Evolutionary conservation across 2,797 vertebrate species (phyloP).

Genomic region (Chromis chromis): DNA sequence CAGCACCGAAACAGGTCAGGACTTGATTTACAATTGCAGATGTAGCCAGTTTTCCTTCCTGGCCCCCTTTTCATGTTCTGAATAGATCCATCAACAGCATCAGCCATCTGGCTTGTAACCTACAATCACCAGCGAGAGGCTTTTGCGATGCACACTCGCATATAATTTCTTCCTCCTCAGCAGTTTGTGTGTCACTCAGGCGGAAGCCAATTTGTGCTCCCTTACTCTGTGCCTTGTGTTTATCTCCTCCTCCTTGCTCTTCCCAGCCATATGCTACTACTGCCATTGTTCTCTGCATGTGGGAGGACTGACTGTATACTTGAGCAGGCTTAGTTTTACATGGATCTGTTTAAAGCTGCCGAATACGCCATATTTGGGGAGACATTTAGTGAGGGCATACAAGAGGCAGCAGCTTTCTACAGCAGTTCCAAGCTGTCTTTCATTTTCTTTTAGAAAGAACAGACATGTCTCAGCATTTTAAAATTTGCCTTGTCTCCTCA

Average conservation of each 20-base stretch:
- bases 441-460: neutral
- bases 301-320: constrained; percentile 16
- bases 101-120: constrained; percentile 60
- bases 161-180: constrained; percentile 59
- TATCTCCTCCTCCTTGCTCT: constrained; percentile 21
- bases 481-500: neutral
- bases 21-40: constrained; percentile 46
- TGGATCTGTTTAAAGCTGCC: constrained; percentile 16
- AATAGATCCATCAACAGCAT: constrained; percentile 51
- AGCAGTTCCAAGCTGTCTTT: neutral
- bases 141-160: constrained; percentile 27
- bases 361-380: constrained; percentile 10
- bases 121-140: constrained; percentile 49
- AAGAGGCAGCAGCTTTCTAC: neutral
- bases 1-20: constrained; percentile 18
- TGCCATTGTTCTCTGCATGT: constrained; percentile 44
- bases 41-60: constrained; percentile 24
- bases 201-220: constrained; percentile 35
- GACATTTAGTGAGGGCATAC: constrained; percentile 7
- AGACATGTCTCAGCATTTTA: neutral
- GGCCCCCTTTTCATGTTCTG: constrained; percentile 42
- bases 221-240: neutral
- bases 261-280: constrained; percentile 49
- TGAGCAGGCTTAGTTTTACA: constrained; percentile 3
- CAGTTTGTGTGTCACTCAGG: constrained; percentile 54